These are phyloP conservation scores for Nowickia ferox DNA, from an alignment of 2,888 invertebrate genomes.

Conservation along the genomic window DNA sequence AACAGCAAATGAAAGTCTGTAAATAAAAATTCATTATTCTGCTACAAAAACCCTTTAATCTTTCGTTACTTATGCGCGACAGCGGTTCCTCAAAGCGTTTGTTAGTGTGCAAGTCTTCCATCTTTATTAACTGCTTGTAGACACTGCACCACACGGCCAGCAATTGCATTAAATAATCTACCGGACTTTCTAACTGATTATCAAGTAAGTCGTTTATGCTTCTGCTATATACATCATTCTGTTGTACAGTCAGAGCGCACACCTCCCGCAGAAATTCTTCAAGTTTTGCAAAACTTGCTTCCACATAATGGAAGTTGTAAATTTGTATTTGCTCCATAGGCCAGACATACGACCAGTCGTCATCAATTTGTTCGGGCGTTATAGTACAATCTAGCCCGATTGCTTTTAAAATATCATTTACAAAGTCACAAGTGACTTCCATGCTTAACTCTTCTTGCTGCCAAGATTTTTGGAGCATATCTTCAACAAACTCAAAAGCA, in stretches of 20 bases:
- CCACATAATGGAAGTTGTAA: constrained; percentile 65
- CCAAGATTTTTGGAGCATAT: constrained; percentile 37
- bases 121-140: constrained; percentile 59
- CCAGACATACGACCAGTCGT: constrained; percentile 50
- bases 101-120: constrained; percentile 9
- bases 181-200: constrained; percentile 37
- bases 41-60: neutral
- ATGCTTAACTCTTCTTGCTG: constrained; percentile 32
- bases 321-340: constrained; percentile 62
- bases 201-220: neutral
- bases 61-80: constrained; percentile 63
- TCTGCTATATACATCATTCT: constrained; percentile 31
- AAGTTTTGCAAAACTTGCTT: constrained; percentile 46
- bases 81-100: constrained; percentile 69
- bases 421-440: constrained; percentile 59
- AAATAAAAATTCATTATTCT: neutral
- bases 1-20: constrained; percentile 65
- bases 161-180: constrained; percentile 63
- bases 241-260: constrained; percentile 17
- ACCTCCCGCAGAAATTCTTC: constrained; percentile 59
- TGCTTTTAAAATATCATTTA: constrained; percentile 42
- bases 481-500: constrained; percentile 34
- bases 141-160: constrained; percentile 62
- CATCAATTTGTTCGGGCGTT: constrained; percentile 56
- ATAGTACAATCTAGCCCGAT: constrained; percentile 61